These are phyloP conservation scores for Saccostrea cuccullata DNA, from an alignment of 1,140 invertebrate genomes.

Conservation along the genomic window DNA sequence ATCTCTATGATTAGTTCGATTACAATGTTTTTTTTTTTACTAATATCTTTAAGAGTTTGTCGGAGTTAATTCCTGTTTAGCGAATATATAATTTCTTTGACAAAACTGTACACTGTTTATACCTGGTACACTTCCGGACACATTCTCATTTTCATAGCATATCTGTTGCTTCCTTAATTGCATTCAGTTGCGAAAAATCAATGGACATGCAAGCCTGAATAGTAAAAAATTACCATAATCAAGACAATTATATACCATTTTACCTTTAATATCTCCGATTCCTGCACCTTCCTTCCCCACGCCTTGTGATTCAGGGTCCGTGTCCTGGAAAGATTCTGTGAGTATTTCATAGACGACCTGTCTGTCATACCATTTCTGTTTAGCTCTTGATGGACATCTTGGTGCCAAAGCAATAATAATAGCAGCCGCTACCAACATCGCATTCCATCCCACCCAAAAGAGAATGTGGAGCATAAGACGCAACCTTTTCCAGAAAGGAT, in stretches of 20 bases:
- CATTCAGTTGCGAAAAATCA: too few relatives aligned
- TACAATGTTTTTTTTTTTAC: too few relatives aligned
- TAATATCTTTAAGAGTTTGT: too few relatives aligned
- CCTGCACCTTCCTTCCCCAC: slow-evolving; percentile 83
- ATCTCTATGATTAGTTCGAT: too few relatives aligned
- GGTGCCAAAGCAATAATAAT: slow-evolving; percentile 78
- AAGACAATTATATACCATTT: not conserved
- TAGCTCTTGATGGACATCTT: slow-evolving; percentile 75
- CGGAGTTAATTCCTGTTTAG: too few relatives aligned
- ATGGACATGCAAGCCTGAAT: too few relatives aligned
- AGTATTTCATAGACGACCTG: slow-evolving; percentile 88
- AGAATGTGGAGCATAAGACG: slow-evolving; percentile 77
- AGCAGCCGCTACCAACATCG: slow-evolving; percentile 78
- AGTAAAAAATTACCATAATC: not conserved
- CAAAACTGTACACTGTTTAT: too few relatives aligned
- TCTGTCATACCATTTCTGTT: slow-evolving; percentile 86
- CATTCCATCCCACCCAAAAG: slow-evolving; percentile 79
- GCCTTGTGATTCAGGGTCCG: slow-evolving; percentile 55
- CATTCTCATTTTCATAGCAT: too few relatives aligned
- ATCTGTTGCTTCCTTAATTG: too few relatives aligned
- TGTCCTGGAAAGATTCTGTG: slow-evolving; percentile 87
- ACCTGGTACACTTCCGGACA: too few relatives aligned
- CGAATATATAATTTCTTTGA: too few relatives aligned
- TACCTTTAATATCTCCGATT: slow-evolving; percentile 84
- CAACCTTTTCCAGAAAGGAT: slow-evolving; percentile 77